Evolutionary conservation across 37 sponge, comb jelly and placozoan genomes (phyloP).

Genomic region (Cliona cf. orientalis): DNA sequence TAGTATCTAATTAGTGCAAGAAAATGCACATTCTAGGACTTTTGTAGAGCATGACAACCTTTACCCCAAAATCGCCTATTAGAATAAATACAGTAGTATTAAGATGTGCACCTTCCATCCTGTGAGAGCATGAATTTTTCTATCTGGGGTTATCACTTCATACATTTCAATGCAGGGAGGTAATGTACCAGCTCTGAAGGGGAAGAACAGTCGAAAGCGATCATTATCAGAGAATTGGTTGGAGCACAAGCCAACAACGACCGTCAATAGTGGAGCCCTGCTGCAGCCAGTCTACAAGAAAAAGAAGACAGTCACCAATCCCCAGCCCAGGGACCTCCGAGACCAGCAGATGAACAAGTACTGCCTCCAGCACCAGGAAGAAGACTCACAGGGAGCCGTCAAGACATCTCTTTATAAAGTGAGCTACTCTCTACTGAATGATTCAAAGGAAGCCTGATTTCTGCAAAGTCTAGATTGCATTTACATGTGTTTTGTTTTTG

Average conservation of each 20-base stretch:
- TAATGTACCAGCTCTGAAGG: slow-evolving; percentile 2
- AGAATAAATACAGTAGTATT: too few relatives aligned
- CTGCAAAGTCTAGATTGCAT: not conserved
- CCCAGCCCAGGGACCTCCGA: slow-evolving; percentile 75
- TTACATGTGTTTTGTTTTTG: not conserved
- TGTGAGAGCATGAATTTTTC: too few relatives aligned
- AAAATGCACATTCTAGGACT: not conserved
- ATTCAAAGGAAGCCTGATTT: not conserved
- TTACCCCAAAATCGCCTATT: too few relatives aligned
- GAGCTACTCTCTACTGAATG: not conserved
- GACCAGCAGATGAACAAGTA: slow-evolving; percentile 58
- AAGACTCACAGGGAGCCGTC: slow-evolving; percentile 80
- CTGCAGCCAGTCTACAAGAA: slow-evolving; percentile 90
- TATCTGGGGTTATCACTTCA: too few relatives aligned
- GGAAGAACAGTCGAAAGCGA: slow-evolving; percentile 69
- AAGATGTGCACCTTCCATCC: too few relatives aligned
- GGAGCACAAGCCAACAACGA: slow-evolving; percentile 81
- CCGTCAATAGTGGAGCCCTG: slow-evolving; percentile 69
- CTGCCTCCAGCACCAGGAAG: slow-evolving; percentile 79
- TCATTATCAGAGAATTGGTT: slow-evolving; percentile 90
- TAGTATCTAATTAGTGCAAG: too few relatives aligned
- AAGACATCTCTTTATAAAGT: slow-evolving; percentile 75
- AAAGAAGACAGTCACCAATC: slow-evolving; percentile 91
- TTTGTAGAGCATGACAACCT: too few relatives aligned
- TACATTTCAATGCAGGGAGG: too few relatives aligned